Base-by-base conservation (phyloP, 2,113 vertebrate genomes). In the Drymodes brunneopygia region DNA sequence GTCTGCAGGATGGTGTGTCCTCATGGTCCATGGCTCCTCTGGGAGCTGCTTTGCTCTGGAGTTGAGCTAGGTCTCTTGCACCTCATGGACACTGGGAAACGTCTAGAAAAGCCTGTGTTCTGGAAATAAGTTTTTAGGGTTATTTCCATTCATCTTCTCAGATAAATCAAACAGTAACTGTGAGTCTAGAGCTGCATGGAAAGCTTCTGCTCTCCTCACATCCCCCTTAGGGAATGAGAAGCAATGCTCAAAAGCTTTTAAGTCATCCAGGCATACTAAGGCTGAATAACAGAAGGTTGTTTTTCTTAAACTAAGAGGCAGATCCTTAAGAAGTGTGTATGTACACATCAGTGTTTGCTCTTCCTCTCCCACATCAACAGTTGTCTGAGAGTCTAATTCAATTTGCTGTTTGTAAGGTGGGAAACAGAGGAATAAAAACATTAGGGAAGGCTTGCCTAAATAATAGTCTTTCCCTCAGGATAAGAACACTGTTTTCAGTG, bases 351-450 rank as follows among this genome's bases (percentile, higher is more conserved):
- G 53, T 56, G 38, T 92, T 92, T 84, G 65, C 69, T 81, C 64
- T 90, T 92, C 64, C 66, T 94, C 48, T 95, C 82, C 83, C 54
- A 80, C 42, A 53, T 81, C 23, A 29, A 54, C 81, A 86, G 64
- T 45, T 72, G 50, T 70, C 33, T 80, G 54, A 82, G 53, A 53
- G 48, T 54, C 92, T 92, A 94, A 84, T 94, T 95, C 72, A 22
- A 7, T 83, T 95, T 92, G 65, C 65, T 67, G 42, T 79, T 95
- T 72, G 14, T 78, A 82, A 96, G 88, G 91, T 77, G 65, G 78
- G 81, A 91, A 96, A 84, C 50, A 90, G 83, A 90, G 62, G 77
- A 88, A 88, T 51, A 69, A 92, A 95, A 90, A 54, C 38, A 91
- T 84, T 94, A 90, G 72, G 35, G 45, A 93, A 75, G 60, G 16